Evolutionary conservation across 2,113 vertebrate species (phyloP), one percentile per base, ranked within the genome.

Genomic region (Aix galericulata): DNA sequence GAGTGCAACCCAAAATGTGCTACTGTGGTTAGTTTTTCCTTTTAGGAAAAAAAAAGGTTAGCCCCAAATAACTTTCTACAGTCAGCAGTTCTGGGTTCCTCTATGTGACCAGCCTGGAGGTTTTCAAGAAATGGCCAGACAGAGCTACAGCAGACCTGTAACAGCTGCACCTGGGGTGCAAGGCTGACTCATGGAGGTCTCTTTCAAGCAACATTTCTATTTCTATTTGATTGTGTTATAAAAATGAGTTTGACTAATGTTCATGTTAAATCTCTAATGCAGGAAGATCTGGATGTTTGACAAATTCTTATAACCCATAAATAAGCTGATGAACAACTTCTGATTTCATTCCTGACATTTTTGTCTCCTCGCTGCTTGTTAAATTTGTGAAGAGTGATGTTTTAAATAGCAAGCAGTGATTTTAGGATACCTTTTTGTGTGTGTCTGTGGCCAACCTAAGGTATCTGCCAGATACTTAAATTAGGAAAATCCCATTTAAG

Each of bases 81-180:
- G 7, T 8, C 7, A 68, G 53, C 13, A 79, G 25, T 52, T 90
- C 34, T 10, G 23, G 8, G 10, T 34, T 86, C 11, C 17, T 73
- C 48, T 17, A 12, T 7, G 15, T 29, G 17, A 76, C 13, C 1
- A 3, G 36, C 6, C 13, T 22, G 15, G 4, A 66, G 6, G 3
- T 52, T 17, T 40, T 59, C 16, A 52, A 66, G 64, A 69, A 74
- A 53, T 40, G 60, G 7, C 3, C 18, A 64, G 13, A 18, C 8
- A 55, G 17, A 63, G 46, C 13, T 16, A 48, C 25, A 53, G 16
- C 3, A 1, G 8, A 53, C 32, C 46, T 13, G 7, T 38, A 36
- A 67, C 22, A 67, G 11, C 4, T 20, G 4, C 5, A 26, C 3
- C 3, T 13, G 6, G 16, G 25, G 34, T 20, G 17, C 13, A 16